Evolutionary conservation across 2,888 invertebrate species (phyloP).

Genomic region (Muscina levida): DNA sequence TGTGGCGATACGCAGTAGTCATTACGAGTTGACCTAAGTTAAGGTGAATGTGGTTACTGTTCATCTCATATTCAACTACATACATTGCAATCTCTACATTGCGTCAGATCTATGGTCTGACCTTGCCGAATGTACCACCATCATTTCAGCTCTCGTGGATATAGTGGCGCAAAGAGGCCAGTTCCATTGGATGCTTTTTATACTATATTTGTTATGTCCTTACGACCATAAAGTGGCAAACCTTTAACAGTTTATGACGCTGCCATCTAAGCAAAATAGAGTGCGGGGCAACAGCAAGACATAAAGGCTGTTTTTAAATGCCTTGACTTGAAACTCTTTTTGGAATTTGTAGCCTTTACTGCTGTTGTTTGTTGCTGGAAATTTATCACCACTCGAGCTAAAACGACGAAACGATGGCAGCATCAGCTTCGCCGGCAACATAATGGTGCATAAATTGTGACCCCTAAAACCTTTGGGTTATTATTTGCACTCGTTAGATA

Average conservation of each 20-base stretch:
- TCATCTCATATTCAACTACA: too few relatives aligned
- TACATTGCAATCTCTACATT: too few relatives aligned
- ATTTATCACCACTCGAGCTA: conserved; percentile 75
- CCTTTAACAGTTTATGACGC: conserved; percentile 75
- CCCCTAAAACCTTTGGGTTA: conserved; percentile 62
- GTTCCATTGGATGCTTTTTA: conserved; percentile 44
- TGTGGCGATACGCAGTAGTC: too few relatives aligned
- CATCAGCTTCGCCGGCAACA: conserved; percentile 50
- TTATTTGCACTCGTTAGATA: conserved; percentile 62
- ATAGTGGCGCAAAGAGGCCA: not conserved
- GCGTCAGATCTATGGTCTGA: too few relatives aligned
- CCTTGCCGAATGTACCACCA: too few relatives aligned
- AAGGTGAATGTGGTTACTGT: too few relatives aligned
- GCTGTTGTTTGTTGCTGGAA: conserved; percentile 58
- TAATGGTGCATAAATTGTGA: conserved; percentile 65
- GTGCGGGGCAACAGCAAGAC: conserved; percentile 27
- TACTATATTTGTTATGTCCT: conserved; percentile 71
- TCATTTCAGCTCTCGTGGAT: too few relatives aligned
- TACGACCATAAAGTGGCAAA: conserved; percentile 76
- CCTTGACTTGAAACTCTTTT: conserved; percentile 53
- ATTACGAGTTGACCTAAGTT: too few relatives aligned
- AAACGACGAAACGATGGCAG: conserved; percentile 43
- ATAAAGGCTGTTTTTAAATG: conserved; percentile 52
- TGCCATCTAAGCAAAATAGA: conserved; percentile 46
- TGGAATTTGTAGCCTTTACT: conserved; percentile 46